A percentile compares a stretch with the other conserved stretches of the same genome.
phyloP scores from a whole-genome alignment of 2,113 vertebrate species.

The Engystomops pustulosus region DNA sequence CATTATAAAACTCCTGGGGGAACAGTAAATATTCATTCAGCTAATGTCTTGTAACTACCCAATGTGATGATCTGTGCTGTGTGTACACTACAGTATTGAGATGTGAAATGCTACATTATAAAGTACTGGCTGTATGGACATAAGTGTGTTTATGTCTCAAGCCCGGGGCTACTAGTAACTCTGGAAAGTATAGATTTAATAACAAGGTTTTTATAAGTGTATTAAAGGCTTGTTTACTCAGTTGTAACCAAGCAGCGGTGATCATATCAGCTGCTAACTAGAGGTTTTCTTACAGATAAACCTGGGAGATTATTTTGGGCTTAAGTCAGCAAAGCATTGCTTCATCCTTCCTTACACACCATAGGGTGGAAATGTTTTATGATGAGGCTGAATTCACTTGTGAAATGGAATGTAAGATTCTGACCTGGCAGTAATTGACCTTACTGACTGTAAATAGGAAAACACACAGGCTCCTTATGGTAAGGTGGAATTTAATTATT shows the following conservation, averaged over 20 bases:
- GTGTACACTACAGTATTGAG: background rate
- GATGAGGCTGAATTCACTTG: background rate
- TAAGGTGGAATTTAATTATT: no score
- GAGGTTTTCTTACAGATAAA: slow-evolving; percentile 16
- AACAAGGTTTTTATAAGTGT: slow-evolving; percentile 12
- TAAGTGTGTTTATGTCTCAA: background rate
- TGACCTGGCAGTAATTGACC: background rate
- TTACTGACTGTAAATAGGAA: background rate
- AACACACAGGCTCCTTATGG: background rate
- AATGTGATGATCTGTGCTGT: slow-evolving; percentile 14
- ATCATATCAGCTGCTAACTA: background rate
- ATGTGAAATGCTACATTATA: slow-evolving; percentile 9
- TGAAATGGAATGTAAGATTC: background rate
- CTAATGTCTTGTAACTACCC: slow-evolving; percentile 16
- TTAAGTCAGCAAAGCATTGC: background rate
- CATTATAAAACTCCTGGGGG: slow-evolving; percentile 29
- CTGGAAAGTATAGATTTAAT: background rate
- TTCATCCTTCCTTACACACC: background rate
- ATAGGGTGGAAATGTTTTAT: slow-evolving; percentile 1
- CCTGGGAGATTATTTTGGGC: background rate
- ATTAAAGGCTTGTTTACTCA: slow-evolving; percentile 12
- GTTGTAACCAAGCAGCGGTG: background rate
- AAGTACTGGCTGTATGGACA: background rate
- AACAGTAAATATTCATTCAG: slow-evolving; percentile 41
- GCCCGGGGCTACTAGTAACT: background rate